A percentile compares a stretch with the other conserved stretches of the same genome.
Evolutionary conservation across 2,888 invertebrate species (phyloP).

Genomic region (Drosophila quinaria): DNA sequence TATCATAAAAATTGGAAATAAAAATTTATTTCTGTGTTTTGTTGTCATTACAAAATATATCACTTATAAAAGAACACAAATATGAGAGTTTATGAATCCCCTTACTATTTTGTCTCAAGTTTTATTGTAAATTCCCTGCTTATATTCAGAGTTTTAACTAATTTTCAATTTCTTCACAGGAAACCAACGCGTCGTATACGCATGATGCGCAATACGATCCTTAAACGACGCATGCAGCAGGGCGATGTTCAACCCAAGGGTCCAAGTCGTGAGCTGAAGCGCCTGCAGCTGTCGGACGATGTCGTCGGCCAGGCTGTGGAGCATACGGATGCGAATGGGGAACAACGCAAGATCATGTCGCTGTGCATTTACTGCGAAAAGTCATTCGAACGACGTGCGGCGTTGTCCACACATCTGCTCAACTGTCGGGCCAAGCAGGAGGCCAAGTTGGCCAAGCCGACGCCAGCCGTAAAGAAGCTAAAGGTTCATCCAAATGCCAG

Average conservation of each 20-base stretch:
- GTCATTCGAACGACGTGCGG: conserved; percentile 90
- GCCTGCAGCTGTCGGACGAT: conserved; percentile 75
- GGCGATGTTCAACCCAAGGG: conserved; percentile 87
- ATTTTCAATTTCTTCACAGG: conserved; percentile 80
- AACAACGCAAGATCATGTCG: conserved; percentile 88
- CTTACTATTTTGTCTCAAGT: no score
- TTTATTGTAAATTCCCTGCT: background rate
- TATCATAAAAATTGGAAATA: no score
- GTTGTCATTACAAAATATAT: no score
- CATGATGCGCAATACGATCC: conserved; percentile 89
- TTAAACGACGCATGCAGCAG: conserved; percentile 88
- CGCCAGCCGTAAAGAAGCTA: conserved; percentile 62
- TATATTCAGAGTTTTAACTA: background rate
- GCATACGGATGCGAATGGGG: conserved; percentile 48
- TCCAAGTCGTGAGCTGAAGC: conserved; percentile 82
- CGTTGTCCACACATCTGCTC: conserved; percentile 90
- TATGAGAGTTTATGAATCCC: no score
- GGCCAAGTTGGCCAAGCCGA: conserved; percentile 59
- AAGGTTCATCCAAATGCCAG: conserved; percentile 48
- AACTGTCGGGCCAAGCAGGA: conserved; percentile 87
- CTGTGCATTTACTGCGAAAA: conserved; percentile 89
- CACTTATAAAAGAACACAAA: no score
- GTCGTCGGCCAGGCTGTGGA: conserved; percentile 56
- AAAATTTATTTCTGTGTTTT: no score
- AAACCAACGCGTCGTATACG: conserved; percentile 90